Base-by-base conservation (phyloP, 1,140 invertebrate species). In the Diachasmimorpha longicaudata region DNA sequence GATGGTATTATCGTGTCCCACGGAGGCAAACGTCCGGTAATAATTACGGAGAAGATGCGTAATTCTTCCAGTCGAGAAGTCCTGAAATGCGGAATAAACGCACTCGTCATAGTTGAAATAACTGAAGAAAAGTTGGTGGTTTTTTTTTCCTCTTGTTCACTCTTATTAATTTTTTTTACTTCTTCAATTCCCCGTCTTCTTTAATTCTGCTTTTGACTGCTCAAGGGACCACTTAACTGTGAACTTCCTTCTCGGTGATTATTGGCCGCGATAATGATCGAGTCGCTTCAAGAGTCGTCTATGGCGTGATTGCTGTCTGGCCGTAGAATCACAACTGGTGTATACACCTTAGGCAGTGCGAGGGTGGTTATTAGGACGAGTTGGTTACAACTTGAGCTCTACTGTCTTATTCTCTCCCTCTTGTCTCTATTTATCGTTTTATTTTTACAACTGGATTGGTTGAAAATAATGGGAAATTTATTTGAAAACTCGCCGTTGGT, bases 301-400 rank as follows among this genome's bases (percentile, higher is more conserved):
- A 86, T 87, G 84, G 82, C 83, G 85, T 87, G 85, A 87, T 87
- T 86, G 84, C 78, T 84, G 84, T 84, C 85, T 74, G 58, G 58
- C 77, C 42, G 78, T 81, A 80, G 74, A 52, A 52, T 52, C 48
- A 52, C 48, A 52, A 52, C 48, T 52, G 48, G 48, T 42, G 39
- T 19, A 16, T 52, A 52, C 78, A 81, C 85, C 82, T 83, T 82
- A 84, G 85, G 85, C 82, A 81, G 83, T 86, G 86, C 79, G 85
- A 88, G 85, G 86, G 85, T 85, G 85, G 86, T 87, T 88, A 88
- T 88, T 87, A 88, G 85, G 81, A 76, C 85, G 81, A 86, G 85
- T 52, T 84, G 84, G 85, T 86, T 85, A 83, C 81, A 84, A 81
- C 82, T 82, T 63, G 66, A 69, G 25, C 63, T 52, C 48, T 52